phyloP scores from a whole-genome alignment of 2,113 vertebrate species.

The Cariama cristata region DNA sequence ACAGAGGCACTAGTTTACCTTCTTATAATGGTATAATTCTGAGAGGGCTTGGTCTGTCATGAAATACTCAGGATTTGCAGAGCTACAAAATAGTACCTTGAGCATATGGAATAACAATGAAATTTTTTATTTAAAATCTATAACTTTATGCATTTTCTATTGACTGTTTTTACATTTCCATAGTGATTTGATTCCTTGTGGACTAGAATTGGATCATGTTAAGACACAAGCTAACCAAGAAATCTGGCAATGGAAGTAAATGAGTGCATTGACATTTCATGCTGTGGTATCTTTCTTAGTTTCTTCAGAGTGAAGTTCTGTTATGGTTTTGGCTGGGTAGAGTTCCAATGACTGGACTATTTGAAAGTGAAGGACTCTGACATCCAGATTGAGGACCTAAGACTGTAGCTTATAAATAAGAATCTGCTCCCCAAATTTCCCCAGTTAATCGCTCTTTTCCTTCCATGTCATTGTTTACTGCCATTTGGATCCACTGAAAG shows the following conservation, averaged over 20 bases:
- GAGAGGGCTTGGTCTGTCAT: background rate
- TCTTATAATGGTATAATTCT: background rate
- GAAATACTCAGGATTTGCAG: background rate
- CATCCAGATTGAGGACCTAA: background rate
- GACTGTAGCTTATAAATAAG: background rate
- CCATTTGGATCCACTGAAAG: background rate
- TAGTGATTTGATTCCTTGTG: background rate
- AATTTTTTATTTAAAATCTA: background rate
- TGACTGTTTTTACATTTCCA: background rate
- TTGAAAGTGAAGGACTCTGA: background rate
- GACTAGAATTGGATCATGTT: background rate
- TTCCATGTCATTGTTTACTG: background rate
- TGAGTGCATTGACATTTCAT: background rate
- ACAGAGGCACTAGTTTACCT: background rate
- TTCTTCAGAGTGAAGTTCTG: background rate
- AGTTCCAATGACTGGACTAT: background rate
- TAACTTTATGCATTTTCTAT: background rate
- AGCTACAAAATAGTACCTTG: background rate
- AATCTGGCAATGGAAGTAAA: background rate
- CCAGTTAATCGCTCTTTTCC: background rate
- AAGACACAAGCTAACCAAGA: background rate
- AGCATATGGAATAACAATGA: background rate
- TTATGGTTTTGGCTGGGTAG: background rate
- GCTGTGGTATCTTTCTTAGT: background rate
- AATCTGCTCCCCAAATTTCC: background rate